Percentiles rank a stretch among this genome's conserved stretches.
phyloP scores from a whole-genome alignment of 2,113 vertebrate species.

The Sander vitreus region DNA sequence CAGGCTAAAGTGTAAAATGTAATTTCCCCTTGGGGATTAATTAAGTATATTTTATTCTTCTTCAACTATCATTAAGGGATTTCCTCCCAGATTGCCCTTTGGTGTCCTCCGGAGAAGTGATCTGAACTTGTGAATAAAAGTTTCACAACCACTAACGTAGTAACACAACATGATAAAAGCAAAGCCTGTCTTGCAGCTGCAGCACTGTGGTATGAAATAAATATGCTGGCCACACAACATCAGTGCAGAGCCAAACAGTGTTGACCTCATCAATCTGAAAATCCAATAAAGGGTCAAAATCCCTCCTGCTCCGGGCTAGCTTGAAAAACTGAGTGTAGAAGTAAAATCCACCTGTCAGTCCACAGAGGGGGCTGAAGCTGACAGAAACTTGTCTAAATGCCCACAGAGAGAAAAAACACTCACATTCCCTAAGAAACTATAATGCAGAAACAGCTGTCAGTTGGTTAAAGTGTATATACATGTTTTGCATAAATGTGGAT shows the following conservation, averaged over 20 bases:
- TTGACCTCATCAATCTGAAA: slow-evolving; percentile 20
- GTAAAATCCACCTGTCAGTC: slow-evolving; percentile 50
- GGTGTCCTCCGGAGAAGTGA: background rate
- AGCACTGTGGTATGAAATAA: background rate
- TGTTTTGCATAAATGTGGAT: background rate
- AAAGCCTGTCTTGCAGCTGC: slow-evolving; percentile 12
- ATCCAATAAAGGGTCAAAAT: slow-evolving; percentile 7
- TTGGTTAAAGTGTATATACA: background rate
- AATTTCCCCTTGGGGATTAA: too few species aligned
- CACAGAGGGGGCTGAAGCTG: background rate
- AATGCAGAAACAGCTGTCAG: too few species aligned
- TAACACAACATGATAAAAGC: background rate
- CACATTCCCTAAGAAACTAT: background rate
- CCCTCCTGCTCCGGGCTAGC: background rate
- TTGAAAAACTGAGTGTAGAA: slow-evolving; percentile 13
- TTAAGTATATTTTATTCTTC: too few species aligned
- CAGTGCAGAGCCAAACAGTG: background rate
- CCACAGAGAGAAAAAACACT: background rate
- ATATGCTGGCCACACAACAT: background rate
- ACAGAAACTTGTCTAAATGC: background rate
- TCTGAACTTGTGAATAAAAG: background rate
- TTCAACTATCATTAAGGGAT: background rate
- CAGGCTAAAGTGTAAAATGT: too few species aligned
- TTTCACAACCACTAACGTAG: background rate
- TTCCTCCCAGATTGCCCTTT: background rate